Percentiles rank a stretch among this genome's conserved stretches.
These are phyloP conservation scores for Caenorhabditis parvicauda DNA, from an alignment of 2,888 invertebrate genomes.

Conservation along the genomic window DNA sequence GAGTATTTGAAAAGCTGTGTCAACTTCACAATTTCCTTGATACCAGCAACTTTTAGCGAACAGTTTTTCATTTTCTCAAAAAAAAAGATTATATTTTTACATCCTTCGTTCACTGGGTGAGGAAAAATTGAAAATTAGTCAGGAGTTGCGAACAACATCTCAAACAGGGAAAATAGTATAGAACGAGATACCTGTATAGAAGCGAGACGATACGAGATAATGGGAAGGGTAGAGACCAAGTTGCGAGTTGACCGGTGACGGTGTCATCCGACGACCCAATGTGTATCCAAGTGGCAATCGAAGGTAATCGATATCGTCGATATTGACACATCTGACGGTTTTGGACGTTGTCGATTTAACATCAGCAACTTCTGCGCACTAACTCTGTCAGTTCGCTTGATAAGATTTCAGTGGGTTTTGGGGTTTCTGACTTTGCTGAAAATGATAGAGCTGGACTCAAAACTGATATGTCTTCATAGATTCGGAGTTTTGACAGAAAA, in stretches of 20 bases:
- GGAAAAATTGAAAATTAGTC: not conserved
- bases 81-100: not conserved
- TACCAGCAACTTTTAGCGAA: slow-evolving; percentile 35
- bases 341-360: not conserved
- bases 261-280: slow-evolving; percentile 21
- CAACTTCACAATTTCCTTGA: slow-evolving; percentile 30
- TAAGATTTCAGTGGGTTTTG: no score
- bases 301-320: not conserved
- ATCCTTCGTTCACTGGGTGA: not conserved
- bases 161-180: not conserved
- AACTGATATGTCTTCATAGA: no score
- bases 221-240: slow-evolving; percentile 32
- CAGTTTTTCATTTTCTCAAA: slow-evolving; percentile 26
- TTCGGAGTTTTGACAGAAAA: no score
- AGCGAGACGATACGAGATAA: slow-evolving; percentile 33
- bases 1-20: slow-evolving; percentile 26
- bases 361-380: no score
- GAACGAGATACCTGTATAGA: slow-evolving; percentile 20
- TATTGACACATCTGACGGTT: not conserved
- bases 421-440: no score
- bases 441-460: no score
- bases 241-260: slow-evolving; percentile 17
- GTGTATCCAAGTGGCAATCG: slow-evolving; percentile 34
- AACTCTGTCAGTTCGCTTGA: no score
- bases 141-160: no score